Percentiles rank a stretch among this genome's conserved stretches.
These are phyloP conservation scores for Sterrhoptilus dennistouni DNA, from an alignment of 2,113 vertebrate genomes.

Conservation along the genomic window DNA sequence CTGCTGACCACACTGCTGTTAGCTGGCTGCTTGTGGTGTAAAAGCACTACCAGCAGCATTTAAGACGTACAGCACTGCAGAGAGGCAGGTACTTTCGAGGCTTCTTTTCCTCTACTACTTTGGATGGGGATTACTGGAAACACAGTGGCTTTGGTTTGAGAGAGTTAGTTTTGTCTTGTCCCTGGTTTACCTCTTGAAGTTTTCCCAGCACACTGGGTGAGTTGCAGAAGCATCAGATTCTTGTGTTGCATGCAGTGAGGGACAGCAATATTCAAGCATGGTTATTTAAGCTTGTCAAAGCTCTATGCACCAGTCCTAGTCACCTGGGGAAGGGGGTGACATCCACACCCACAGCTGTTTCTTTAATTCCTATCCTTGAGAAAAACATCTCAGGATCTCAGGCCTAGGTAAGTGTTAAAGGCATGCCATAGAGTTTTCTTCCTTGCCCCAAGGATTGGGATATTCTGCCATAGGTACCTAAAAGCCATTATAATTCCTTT, in stretches of 20 bases:
- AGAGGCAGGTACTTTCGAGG: not conserved
- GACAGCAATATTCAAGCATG: not conserved
- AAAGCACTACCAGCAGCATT: not conserved
- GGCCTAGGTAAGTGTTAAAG: not conserved
- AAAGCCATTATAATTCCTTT: not conserved
- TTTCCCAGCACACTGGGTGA: not conserved
- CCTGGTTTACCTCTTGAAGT: not conserved
- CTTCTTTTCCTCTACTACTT: not conserved
- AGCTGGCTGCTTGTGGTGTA: not conserved
- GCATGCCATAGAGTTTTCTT: not conserved
- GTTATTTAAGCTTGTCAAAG: not conserved
- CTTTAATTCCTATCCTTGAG: not conserved
- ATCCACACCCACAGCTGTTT: not conserved
- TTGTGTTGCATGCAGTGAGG: not conserved
- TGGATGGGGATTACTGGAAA: not conserved
- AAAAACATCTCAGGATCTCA: not conserved
- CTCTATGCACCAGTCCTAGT: not conserved
- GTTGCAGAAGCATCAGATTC: not conserved
- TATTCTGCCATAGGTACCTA: not conserved
- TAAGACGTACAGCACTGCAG: not conserved
- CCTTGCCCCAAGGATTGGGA: not conserved
- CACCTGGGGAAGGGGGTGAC: not conserved
- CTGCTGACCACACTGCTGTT: not conserved
- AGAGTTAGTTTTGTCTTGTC: not conserved
- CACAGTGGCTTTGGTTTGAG: not conserved